Evolutionary conservation across 1,140 invertebrate species (phyloP), one percentile per base, ranked within the genome.

Genomic region (Drosophila fuyamai): DNA sequence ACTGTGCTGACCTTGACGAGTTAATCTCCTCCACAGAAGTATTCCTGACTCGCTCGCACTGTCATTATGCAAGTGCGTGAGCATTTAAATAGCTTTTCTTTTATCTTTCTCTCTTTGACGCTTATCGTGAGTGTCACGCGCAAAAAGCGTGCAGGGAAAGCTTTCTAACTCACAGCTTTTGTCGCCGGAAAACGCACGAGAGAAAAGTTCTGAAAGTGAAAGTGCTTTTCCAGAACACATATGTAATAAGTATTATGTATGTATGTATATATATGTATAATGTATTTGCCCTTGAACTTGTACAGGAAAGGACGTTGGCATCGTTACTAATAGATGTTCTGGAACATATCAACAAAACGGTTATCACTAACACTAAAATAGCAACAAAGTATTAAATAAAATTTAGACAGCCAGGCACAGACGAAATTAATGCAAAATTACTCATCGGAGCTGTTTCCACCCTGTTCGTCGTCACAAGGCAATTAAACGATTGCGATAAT

Each of bases 271-370:
- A 35, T 56, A 29, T 58, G 9, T 27, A 48, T 32, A 13, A 27
- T 5, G 16, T 7, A 54, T 78, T 83, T 89, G 85, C 74, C 84
- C 84, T 89, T 89, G 85, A 89, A 89, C 84, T 70, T 72, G 65
- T 44, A 35, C 13, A 2, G 10, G 27, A 63, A 89, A 89, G 84
- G 84, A 78, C 84, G 70, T 78, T 73, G 40, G 27, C 32, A 61
- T 47, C 61, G 55, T 68, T 43, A 73, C 51, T 27, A 8, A 13
- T n/a, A 18, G 10, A 46, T 32, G 40, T 18, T 35, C 32, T 4
- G 16, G 29, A 12, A 46, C 29, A 41, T 40, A 38, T 18, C 23
- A 44, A 57, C 48, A 8, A 50, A 46, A 40, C 44, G 54, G 47
- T 50, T 35, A 74, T 43, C 32, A 48, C 40, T 18, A 50, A 80